phyloP scores from a whole-genome alignment of 1,140 invertebrate genomes.

The Oedothorax gibbosus region DNA sequence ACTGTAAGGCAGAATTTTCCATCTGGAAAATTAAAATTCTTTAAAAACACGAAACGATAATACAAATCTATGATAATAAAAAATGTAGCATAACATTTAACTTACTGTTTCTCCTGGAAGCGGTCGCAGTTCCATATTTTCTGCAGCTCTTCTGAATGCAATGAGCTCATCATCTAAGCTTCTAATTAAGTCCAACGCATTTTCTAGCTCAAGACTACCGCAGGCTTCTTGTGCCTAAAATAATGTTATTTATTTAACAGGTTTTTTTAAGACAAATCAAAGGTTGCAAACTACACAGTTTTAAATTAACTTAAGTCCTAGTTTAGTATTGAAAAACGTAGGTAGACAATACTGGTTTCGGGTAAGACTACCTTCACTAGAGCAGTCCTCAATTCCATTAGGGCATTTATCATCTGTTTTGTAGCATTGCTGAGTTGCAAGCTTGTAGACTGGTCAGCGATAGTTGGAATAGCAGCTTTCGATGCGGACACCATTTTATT shows the following conservation, averaged over 20 bases:
- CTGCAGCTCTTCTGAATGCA: conserved; percentile 81
- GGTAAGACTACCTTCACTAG: conserved; percentile 73
- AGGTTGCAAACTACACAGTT: too few relatives aligned
- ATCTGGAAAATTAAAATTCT: conserved; percentile 68
- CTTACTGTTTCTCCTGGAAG: conserved; percentile 86
- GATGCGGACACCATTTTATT: conserved; percentile 78
- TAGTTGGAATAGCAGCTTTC: conserved; percentile 85
- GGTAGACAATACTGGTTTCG: too few relatives aligned
- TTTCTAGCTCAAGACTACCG: conserved; percentile 86
- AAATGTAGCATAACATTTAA: not conserved
- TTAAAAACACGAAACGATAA: not conserved
- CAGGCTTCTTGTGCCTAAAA: conserved; percentile 82
- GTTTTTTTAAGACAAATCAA: too few relatives aligned
- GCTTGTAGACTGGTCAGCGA: conserved; percentile 82
- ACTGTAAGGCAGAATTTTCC: conserved; percentile 79
- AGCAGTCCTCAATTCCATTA: conserved; percentile 84
- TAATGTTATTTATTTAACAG: not conserved
- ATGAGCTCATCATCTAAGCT: conserved; percentile 84
- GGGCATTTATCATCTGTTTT: conserved; percentile 80
- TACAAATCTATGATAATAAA: not conserved
- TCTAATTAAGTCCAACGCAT: conserved; percentile 83
- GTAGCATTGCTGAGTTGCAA: conserved; percentile 79
- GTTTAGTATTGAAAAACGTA: too few relatives aligned
- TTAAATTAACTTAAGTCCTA: too few relatives aligned
- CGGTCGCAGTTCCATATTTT: conserved; percentile 78